Evolutionary conservation across 2,113 vertebrate genomes (phyloP).

Genomic region (Tachysurus fulvidraco): DNA sequence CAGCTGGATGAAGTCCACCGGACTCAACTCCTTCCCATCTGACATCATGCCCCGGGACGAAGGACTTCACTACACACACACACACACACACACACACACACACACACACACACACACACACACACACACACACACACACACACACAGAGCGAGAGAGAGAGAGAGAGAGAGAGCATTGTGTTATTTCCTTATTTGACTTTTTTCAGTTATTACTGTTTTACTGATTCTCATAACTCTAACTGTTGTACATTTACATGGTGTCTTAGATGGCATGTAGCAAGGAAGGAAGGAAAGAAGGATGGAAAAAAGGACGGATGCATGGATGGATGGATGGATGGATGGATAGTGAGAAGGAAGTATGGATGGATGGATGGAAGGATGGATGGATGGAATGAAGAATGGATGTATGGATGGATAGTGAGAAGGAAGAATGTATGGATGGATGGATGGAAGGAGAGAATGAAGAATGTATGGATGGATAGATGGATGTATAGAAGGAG

Average conservation of each 20-base stretch:
- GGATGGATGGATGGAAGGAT: not conserved
- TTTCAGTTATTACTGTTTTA: not conserved
- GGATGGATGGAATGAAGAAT: not conserved
- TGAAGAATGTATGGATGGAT: no score
- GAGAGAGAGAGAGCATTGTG: not conserved
- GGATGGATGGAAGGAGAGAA: not conserved
- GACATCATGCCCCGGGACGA: slow-evolving; percentile 68
- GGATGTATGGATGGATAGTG: not conserved
- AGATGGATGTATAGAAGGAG: no score
- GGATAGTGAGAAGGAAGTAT: no score
- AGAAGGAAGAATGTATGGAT: no score
- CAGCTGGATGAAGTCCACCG: slow-evolving; percentile 88
- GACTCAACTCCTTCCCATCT: slow-evolving; percentile 81
- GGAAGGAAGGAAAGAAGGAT: not conserved
- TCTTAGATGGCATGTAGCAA: not conserved
- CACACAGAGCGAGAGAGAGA: slow-evolving; percentile 7
- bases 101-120: not conserved
- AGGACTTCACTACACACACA: slow-evolving; percentile 50
- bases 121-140: no score
- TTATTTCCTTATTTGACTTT: no score
- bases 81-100: no score
- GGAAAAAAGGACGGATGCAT: not conserved
- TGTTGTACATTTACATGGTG: not conserved
- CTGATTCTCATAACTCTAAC: no score
- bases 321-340: not conserved